These are phyloP conservation scores for Tachyglossus aculeatus DNA, from an alignment of 2,797 vertebrate species.

Conservation along the genomic window DNA sequence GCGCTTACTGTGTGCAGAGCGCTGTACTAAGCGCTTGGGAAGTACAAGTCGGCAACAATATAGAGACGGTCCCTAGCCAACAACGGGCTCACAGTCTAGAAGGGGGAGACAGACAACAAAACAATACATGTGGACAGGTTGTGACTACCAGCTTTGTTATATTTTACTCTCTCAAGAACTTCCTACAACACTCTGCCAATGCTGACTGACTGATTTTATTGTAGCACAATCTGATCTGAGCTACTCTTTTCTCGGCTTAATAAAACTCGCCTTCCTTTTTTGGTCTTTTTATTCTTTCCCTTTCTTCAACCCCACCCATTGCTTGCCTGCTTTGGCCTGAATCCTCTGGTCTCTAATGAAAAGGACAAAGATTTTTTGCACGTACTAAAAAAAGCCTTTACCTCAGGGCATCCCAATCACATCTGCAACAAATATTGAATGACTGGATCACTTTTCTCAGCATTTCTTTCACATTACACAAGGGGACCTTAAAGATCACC, in stretches of 20 bases:
- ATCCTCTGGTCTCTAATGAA: conserved; percentile 38
- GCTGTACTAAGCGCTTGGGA: too few species aligned
- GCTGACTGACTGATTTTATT: too few species aligned
- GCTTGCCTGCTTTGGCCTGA: conserved; percentile 36
- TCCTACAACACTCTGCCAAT: too few species aligned
- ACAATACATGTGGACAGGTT: too few species aligned
- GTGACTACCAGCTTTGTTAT: too few species aligned
- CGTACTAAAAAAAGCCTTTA: conserved; percentile 15
- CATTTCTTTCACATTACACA: conserved; percentile 51
- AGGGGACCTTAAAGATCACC: conserved; percentile 33
- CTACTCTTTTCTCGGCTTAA: conserved; percentile 28
- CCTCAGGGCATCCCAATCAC: conserved; percentile 26
- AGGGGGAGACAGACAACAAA: too few species aligned
- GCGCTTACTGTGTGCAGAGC: too few species aligned
- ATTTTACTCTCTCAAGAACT: too few species aligned
- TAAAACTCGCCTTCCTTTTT: conserved; percentile 37
- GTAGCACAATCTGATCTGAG: conserved; percentile 49
- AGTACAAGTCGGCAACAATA: too few species aligned
- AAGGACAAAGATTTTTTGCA: conserved; percentile 9
- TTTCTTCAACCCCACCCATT: conserved; percentile 12
- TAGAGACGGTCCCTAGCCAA: too few species aligned
- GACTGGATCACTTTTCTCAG: conserved; percentile 53
- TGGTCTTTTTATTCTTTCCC: conserved; percentile 33
- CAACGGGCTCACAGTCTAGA: too few species aligned
- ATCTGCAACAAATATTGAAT: conserved; percentile 42